Evolutionary conservation across 2,113 vertebrate genomes (phyloP).

Genomic region (Furnarius figulus): DNA sequence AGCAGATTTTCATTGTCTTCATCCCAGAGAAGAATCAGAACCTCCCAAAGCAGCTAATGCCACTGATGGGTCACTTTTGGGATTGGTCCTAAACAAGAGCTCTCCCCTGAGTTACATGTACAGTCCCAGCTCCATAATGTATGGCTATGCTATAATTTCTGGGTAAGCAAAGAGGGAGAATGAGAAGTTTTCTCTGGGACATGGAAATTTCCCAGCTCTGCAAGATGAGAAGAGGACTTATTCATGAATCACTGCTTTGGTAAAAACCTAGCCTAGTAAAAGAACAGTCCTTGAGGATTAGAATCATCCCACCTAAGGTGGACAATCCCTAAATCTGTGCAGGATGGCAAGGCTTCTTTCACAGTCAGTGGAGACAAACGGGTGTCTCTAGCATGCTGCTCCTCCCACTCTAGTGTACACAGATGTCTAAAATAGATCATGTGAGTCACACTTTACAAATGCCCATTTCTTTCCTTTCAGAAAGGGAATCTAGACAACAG

Average conservation of each 20-base stretch:
- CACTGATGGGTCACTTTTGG: neutral
- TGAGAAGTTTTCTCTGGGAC: neutral
- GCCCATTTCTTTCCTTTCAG: neutral
- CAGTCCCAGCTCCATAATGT: neutral
- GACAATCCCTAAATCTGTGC: neutral
- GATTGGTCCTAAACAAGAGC: neutral
- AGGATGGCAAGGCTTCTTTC: neutral
- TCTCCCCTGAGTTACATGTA: neutral
- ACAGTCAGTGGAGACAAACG: neutral
- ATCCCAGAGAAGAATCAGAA: neutral
- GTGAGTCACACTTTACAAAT: conserved; percentile 41
- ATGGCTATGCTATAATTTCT: neutral
- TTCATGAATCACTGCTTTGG: neutral
- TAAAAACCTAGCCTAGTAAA: neutral
- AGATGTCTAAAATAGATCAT: conserved; percentile 48
- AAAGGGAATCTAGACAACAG: conserved; percentile 46
- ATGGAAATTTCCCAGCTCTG: conserved; percentile 19
- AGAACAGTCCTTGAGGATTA: neutral
- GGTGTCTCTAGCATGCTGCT: neutral
- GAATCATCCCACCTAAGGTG: neutral
- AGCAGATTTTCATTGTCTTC: neutral
- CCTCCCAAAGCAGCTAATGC: neutral
- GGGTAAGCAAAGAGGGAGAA: neutral
- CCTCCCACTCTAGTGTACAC: conserved; percentile 27
- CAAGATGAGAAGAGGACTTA: neutral